phyloP scores from a whole-genome alignment of 2,888 invertebrate species.

The Perdita meconis region DNA sequence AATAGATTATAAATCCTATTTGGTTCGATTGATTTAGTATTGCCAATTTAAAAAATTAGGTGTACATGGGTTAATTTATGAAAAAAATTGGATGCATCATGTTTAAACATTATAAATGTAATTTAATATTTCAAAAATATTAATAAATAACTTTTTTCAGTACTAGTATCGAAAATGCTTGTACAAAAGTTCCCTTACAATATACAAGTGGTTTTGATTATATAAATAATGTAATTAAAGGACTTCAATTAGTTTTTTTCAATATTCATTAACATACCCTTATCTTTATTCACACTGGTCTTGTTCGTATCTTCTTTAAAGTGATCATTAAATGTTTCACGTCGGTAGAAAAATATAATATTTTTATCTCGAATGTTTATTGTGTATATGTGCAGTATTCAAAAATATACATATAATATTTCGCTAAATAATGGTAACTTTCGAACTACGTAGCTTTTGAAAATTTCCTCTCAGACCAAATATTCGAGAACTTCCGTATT shows the following conservation, averaged over 20 bases:
- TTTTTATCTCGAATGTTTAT: slow-evolving; percentile 21
- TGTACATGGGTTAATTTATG: slow-evolving; percentile 52
- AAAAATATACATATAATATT: slow-evolving; percentile 15
- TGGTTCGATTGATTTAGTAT: slow-evolving; percentile 30
- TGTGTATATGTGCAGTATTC: slow-evolving; percentile 10
- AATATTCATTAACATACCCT: not conserved
- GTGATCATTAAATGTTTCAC: slow-evolving; percentile 16
- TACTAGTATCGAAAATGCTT: slow-evolving; percentile 37
- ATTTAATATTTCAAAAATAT: slow-evolving; percentile 72
- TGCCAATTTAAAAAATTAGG: slow-evolving; percentile 16
- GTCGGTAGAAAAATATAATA: slow-evolving; percentile 36
- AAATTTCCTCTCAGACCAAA: not conserved
- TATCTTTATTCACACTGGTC: not conserved
- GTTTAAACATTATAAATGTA: slow-evolving; percentile 72
- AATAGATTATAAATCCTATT: slow-evolving; percentile 45
- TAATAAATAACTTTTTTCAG: slow-evolving; percentile 76
- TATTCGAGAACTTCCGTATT: slow-evolving; percentile 5
- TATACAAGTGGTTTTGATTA: slow-evolving; percentile 15
- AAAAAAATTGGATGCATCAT: slow-evolving; percentile 45
- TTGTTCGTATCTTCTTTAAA: too few relatives aligned
- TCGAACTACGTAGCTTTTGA: not conserved
- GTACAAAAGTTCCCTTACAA: slow-evolving; percentile 33
- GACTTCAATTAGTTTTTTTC: slow-evolving; percentile 8
- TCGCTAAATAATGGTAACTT: slow-evolving; percentile 22
- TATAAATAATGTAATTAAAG: slow-evolving; percentile 17